A percentile compares a stretch with the other conserved stretches of the same genome.
Conservation (phyloP, 2,113 vertebrate genomes). For the Corvus moneduloides region DNA sequence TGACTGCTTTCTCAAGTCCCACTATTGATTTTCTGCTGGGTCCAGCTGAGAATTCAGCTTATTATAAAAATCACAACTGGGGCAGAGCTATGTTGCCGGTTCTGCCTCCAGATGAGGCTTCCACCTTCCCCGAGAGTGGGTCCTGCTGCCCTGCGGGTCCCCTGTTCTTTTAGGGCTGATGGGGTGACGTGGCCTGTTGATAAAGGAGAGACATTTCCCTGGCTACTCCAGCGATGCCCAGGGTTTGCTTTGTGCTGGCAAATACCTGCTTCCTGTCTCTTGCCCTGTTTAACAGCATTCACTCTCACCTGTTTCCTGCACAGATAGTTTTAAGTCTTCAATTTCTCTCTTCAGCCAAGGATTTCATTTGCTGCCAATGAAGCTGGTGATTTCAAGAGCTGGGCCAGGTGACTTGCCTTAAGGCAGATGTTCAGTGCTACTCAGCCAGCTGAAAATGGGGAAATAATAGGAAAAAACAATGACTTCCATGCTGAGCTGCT, state of each 20-base stretch:
- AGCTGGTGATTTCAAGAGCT: slow-evolving; percentile 1
- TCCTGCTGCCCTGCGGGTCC: neutral
- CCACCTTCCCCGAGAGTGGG: fast-evolving
- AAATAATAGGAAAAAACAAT: slow-evolving; percentile 30
- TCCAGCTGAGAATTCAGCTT: slow-evolving; percentile 13
- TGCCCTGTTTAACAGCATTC: neutral
- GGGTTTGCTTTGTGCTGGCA: neutral
- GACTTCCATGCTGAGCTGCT: neutral
- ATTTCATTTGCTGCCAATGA: slow-evolving; percentile 17
- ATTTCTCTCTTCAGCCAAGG: neutral
- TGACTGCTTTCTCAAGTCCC: slow-evolving; percentile 4
- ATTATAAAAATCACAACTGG: neutral
- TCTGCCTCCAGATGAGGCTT: neutral
- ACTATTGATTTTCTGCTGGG: neutral
- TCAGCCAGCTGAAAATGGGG: neutral
- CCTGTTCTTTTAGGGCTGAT: neutral
- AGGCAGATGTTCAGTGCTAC: slow-evolving; percentile 16
- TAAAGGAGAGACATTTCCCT: neutral
- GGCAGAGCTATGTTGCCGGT: neutral
- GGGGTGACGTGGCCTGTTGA: neutral
- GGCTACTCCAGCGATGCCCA: fast-evolving
- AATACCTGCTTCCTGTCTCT: neutral
- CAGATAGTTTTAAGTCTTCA: neutral
- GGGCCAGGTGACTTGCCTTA: slow-evolving; percentile 31
- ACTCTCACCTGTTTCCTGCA: neutral